Base-by-base conservation (phyloP, 2,797 vertebrate genomes). In the Nannoperca australis region DNA sequence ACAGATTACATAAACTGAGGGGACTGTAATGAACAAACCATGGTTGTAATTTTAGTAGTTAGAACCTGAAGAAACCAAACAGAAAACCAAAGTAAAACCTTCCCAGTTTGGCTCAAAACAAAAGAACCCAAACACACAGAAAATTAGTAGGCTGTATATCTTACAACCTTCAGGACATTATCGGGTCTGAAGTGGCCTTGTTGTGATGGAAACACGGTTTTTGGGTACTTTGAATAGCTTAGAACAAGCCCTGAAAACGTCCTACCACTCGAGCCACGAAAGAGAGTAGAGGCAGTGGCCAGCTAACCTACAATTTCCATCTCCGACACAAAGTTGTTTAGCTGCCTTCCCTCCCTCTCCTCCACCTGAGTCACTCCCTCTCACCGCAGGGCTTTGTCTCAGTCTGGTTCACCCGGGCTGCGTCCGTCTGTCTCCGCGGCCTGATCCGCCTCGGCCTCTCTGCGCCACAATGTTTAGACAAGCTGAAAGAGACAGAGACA, bases 401-500 rank as follows among this genome's bases (percentile, higher is more conserved):
- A 18, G 83, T 81, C 74, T 73, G 78, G 6, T 71, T 88, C 69
- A 45, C 49, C 60, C 73, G 5, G 56, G 22, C 73, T 18, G 69
- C 72, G 69, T 85, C 74, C 36, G 73, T 75, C 83, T 84, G 80
- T 83, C 86, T 86, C 85, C 60, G 0, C 32, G 24, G 71, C 73
- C 80, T 10, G 65, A 59, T 61, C 72, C 18, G 60, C 82, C 78
- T 70, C 54, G 6, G 78, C 63, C 76, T 74, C 70, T 17, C 50
- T 1, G n/a, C 38, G 40, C 86, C 91, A 2, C 89, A 90, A 24
- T 92, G 88, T 93, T 92, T 91, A 86, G 76, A 88, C 72, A 76
- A 86, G 63, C 14, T 0, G 10, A 77, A 47, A 20, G 78, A 83
- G 58, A 65, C 82, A 58, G 85, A 89, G 90, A 89, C 81, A 13